These are phyloP conservation scores for Dasypus novemcinctus DNA, from an alignment of 2,113 vertebrate genomes.

Conservation along the genomic window DNA sequence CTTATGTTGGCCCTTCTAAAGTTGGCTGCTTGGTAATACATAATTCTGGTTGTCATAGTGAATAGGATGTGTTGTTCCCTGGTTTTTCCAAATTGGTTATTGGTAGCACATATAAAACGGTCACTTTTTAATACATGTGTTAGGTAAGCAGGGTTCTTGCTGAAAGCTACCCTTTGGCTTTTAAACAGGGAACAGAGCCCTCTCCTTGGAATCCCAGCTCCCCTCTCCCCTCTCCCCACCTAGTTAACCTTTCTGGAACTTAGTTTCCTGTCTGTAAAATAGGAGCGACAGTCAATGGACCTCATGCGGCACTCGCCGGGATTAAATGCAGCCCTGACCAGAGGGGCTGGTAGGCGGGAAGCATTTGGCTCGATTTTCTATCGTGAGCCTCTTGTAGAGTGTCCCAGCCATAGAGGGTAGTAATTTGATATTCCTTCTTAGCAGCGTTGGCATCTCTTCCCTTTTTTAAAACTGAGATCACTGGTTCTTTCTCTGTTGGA, in stretches of 20 bases:
- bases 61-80: background rate
- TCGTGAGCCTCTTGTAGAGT: background rate
- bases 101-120: background rate
- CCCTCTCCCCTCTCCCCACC: background rate
- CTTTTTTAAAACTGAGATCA: background rate
- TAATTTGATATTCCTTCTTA: background rate
- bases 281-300: background rate
- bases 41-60: background rate
- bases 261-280: background rate
- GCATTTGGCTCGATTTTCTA: background rate
- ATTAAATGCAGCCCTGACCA: background rate
- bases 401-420: background rate
- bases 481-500: background rate
- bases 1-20: background rate
- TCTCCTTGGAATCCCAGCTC: background rate
- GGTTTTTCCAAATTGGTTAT: background rate
- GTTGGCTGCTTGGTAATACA: background rate
- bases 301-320: background rate
- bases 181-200: background rate
- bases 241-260: background rate
- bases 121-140: background rate
- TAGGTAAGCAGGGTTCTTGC: background rate
- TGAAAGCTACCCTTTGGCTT: background rate
- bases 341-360: background rate
- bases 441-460: background rate